These are phyloP conservation scores for Ridgeia piscesae DNA, from an alignment of 1,140 invertebrate species.

Conservation along the genomic window DNA sequence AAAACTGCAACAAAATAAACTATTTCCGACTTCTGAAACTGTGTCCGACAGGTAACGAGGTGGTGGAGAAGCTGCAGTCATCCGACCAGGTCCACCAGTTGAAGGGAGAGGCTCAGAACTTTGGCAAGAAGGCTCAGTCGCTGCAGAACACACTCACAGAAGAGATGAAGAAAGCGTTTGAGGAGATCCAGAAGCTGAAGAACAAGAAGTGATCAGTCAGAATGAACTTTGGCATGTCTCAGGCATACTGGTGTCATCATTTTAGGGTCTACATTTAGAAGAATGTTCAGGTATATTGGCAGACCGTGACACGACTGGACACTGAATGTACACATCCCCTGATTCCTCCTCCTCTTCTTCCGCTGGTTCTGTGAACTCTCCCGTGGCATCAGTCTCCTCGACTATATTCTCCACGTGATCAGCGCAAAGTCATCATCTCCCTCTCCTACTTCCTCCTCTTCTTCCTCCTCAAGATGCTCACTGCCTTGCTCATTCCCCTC, in stretches of 20 bases:
- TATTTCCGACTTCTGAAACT: too few species aligned
- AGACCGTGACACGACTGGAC: too few species aligned
- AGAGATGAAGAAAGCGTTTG: background rate
- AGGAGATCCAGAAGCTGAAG: background rate
- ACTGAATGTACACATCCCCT: too few species aligned
- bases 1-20: too few species aligned
- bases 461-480: too few species aligned
- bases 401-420: too few species aligned
- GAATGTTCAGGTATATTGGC: background rate
- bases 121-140: background rate
- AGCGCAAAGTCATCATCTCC: too few species aligned
- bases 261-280: background rate
- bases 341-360: too few species aligned
- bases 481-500: too few species aligned
- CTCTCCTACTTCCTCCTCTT: too few species aligned
- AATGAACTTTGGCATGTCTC: background rate
- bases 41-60: background rate
- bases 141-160: background rate
- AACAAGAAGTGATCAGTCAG: background rate
- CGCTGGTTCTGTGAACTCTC: too few species aligned
- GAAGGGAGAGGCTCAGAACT: background rate
- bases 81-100: background rate
- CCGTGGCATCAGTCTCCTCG: too few species aligned
- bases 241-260: background rate
- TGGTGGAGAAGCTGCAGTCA: background rate